These are phyloP conservation scores for Lithophane ornitopus DNA, from an alignment of 2,888 invertebrate genomes.

Conservation along the genomic window DNA sequence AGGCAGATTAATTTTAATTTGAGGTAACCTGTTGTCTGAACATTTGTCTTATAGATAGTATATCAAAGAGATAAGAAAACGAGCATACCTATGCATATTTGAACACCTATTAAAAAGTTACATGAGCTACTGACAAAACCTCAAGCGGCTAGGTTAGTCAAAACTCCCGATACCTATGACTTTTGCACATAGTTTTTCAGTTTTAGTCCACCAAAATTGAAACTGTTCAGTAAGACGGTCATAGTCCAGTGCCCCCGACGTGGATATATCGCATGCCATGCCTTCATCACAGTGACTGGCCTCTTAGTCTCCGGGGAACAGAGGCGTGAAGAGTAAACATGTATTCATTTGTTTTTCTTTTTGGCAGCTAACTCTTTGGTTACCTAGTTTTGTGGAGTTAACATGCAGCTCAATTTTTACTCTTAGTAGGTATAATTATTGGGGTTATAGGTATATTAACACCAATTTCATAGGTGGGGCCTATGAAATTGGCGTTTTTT, in stretches of 20 bases:
- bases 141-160: neutral
- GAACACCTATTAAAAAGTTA: neutral
- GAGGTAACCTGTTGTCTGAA: neutral
- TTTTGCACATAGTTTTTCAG: neutral
- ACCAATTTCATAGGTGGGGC: no score
- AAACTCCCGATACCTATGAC: neutral
- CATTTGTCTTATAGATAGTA: neutral
- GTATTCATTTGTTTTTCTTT: conserved; percentile 47
- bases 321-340: conserved; percentile 40
- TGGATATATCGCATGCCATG: conserved; percentile 50
- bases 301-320: conserved; percentile 47
- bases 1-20: neutral
- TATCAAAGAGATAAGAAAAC: neutral
- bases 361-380: neutral
- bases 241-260: conserved; percentile 11
- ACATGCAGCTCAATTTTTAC: no score
- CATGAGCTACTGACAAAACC: neutral
- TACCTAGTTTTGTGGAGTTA: conserved; percentile 11
- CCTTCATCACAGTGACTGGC: conserved; percentile 58
- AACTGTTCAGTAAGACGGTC: conserved; percentile 12
- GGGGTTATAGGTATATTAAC: no score
- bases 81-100: neutral
- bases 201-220: conserved; percentile 19
- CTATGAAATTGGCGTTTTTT: no score
- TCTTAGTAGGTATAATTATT: no score